Evolutionary conservation across 2,888 invertebrate species (phyloP), one percentile per base, ranked within the genome.

Genomic region (Oscheius sp.): DNA sequence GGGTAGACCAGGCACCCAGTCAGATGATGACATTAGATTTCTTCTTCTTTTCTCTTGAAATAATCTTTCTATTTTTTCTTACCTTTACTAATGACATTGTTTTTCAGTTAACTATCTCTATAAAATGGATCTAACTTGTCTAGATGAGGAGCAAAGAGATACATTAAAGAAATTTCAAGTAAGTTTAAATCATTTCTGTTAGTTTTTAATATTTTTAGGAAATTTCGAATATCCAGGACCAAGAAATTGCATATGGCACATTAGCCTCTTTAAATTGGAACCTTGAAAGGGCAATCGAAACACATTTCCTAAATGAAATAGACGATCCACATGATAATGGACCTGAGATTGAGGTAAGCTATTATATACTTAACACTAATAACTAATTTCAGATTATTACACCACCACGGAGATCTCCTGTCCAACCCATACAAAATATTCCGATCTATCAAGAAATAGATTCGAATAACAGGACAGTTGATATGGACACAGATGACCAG

Each of bases 181-280:
- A 27, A 10, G 27, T 46, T 37, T 20, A 5, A 12, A 55, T 25
- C 17, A 23, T n/a, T 65, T 29, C 6, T 39, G 20, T 29, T n/a
- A 15, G 1, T 37, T 39, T 42, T 33, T 27, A 17, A 53, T 39
- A 0, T 65, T 27, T 71, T 48, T 50, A 80, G 80, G 80, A 81
- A 39, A 65, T 81, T 33, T 71, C 77, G 20, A 69, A 74, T 39
- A 39, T 74, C 25, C 70, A 75, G 17, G 80, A 80, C 42, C 52
- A 46, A 46, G 71, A 76, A 2, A 65, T 79, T 4, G 78, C 79
- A 4, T 25, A 74, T 17, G 70, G 70, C n/a, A 78, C 76, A 2
- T 58, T 81, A 17, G 78, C 70, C 2, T 81, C 80, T 25, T 53
- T 79, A 27, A 66, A 78, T 42, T 81, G 78, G 78, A 75, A 81